Evolutionary conservation across 2,113 vertebrate species (phyloP).

Genomic region (Conger conger): DNA sequence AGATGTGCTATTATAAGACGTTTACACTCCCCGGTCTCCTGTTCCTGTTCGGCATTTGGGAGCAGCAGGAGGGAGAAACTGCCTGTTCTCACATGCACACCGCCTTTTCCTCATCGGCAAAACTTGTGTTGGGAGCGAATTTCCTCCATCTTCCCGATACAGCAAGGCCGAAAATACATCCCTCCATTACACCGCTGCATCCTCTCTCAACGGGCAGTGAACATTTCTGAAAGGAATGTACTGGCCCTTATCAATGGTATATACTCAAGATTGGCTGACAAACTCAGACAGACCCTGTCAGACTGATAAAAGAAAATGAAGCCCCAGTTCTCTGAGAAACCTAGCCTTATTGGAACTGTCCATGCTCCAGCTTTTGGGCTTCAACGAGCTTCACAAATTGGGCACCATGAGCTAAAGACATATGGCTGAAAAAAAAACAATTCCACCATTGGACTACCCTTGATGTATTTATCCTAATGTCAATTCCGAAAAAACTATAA

Average conservation of each 20-base stretch:
- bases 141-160: slow-evolving; percentile 36
- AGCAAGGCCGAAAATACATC: slow-evolving; percentile 54
- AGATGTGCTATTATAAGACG: slow-evolving; percentile 49
- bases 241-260: not conserved
- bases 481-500: too few relatives aligned
- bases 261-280: not conserved
- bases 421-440: slow-evolving; percentile 61
- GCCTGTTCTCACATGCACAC: slow-evolving; percentile 49
- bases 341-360: not conserved
- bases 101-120: not conserved
- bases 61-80: slow-evolving; percentile 57
- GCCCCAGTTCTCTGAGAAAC: not conserved
- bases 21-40: slow-evolving; percentile 42
- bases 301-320: not conserved
- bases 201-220: not conserved
- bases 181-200: not conserved
- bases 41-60: slow-evolving; percentile 63
- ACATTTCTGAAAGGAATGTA: not conserved
- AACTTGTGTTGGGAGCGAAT: not conserved
- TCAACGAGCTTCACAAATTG: too few relatives aligned
- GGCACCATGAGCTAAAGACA: not conserved
- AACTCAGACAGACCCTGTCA: not conserved
- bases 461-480: slow-evolving; percentile 77
- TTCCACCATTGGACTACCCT: slow-evolving; percentile 73
- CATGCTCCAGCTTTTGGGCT: not conserved